Conservation (phyloP, 2,888 invertebrate genomes). For the Epiperipatus broadwayi region DNA sequence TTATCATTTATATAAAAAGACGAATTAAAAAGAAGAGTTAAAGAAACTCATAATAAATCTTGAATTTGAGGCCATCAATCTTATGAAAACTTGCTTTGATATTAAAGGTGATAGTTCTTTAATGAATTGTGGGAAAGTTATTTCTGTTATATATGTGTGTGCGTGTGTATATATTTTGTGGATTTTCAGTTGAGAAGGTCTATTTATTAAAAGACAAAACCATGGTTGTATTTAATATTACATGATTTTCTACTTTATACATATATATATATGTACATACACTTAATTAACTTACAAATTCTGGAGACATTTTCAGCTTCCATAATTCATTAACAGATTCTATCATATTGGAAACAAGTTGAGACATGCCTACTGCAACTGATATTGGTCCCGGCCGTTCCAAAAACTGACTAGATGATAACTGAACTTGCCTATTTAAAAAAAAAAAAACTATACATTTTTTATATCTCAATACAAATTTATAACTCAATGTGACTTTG, state of each 20-base stretch:
- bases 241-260: neutral
- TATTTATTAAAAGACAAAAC: too few species aligned
- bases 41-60: too few species aligned
- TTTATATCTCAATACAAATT: constrained; percentile 16
- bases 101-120: too few species aligned
- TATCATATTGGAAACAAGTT: constrained; percentile 59
- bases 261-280: too few species aligned
- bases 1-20: too few species aligned
- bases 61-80: too few species aligned
- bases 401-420: constrained; percentile 17
- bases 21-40: too few species aligned
- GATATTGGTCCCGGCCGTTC: constrained; percentile 13
- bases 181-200: too few species aligned
- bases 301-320: constrained; percentile 50
- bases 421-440: constrained; percentile 17
- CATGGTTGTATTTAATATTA: constrained; percentile 11
- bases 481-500: constrained; percentile 19
- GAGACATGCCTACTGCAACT: constrained; percentile 47
- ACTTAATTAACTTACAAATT: constrained; percentile 60
- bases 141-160: too few species aligned
- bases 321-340: constrained; percentile 60
- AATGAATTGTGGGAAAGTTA: too few species aligned
- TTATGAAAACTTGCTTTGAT: too few species aligned
- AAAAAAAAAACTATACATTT: constrained; percentile 11
- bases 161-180: too few species aligned